Percentiles rank a stretch among this genome's conserved stretches.
phyloP scores from a whole-genome alignment of 2,888 invertebrate genomes.

The Harpalus rubripes region DNA sequence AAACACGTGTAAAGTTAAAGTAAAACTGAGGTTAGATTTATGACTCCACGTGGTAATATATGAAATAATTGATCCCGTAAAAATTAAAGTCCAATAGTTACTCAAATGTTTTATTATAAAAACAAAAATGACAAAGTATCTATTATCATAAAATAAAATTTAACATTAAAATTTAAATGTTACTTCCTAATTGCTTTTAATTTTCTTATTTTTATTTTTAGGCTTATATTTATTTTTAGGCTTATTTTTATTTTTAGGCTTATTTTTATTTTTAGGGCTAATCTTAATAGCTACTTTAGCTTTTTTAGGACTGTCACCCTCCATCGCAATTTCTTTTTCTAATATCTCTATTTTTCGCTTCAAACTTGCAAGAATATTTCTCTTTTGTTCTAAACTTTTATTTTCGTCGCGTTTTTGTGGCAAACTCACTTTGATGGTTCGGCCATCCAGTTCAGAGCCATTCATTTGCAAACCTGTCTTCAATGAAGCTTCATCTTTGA shows the following conservation, averaged over 20 bases:
- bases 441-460: neutral
- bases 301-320: too few relatives aligned
- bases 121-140: neutral
- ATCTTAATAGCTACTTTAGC: too few relatives aligned
- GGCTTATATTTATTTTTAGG: neutral
- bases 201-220: slow-evolving; percentile 2
- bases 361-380: neutral
- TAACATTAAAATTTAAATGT: slow-evolving; percentile 37
- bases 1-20: neutral
- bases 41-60: neutral
- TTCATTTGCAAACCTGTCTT: neutral
- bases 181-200: slow-evolving; percentile 6
- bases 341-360: neutral
- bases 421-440: neutral
- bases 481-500: neutral
- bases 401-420: neutral
- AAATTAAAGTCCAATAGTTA: neutral
- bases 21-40: neutral
- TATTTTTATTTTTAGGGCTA: neutral
- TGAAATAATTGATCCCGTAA: neutral
- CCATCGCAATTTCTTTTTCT: neutral
- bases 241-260: slow-evolving; percentile 6
- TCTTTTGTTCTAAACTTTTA: neutral
- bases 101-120: slow-evolving; percentile 35
- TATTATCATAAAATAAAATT: slow-evolving; percentile 21